Base-by-base conservation (phyloP, 2,113 vertebrate species). In the Chelonoidis abingdonii region DNA sequence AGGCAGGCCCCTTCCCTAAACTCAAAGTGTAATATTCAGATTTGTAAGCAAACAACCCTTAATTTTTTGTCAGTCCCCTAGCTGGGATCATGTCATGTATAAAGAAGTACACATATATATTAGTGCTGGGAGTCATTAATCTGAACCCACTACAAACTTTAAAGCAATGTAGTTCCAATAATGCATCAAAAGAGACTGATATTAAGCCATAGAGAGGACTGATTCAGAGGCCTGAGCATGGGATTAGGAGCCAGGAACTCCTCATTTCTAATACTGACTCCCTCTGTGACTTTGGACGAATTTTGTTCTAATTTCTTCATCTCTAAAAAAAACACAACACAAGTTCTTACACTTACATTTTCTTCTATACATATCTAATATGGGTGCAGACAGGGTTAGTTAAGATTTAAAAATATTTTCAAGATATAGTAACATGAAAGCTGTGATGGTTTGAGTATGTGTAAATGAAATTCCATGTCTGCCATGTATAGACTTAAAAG, bases 391-490 rank as follows among this genome's bases (percentile, higher is more conserved):
- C 56, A 27, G 11, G 41, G 16, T 80, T 80, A 24, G 1, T 10
- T 38, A 84, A 83, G 5, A 22, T 29, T 84, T 16, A 5, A 10
- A 91, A 85, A 27, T 31, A 25, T 47, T 35, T 0, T 8, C 29
- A 19, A 11, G 31, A 8, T 52, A 17, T 80, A 80, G 12, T 72
- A 54, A 19, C 0, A 17, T 17, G 4, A 54, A 54, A 22, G 53
- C 1, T 38, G 22, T 38, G 17, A 65, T 10, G 27, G 47, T 27
- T 25, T 22, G 53, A n/a, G 27, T 7, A 17, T 1, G 22, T 7
- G 38, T 59, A 80, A 62, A 84, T 6, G 0, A 0, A 76, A 80
- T n/a, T 62, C 57, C 38, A 19, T 0, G 0, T n/a, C 17, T 47
- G 41, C 17, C 53, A 54, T 54, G 53, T 54, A 54, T 54, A 54